A percentile compares a stretch with the other conserved stretches of the same genome.
These are phyloP conservation scores for Todiramphus saurophagus DNA, from an alignment of 2,113 vertebrate species.

Conservation along the genomic window DNA sequence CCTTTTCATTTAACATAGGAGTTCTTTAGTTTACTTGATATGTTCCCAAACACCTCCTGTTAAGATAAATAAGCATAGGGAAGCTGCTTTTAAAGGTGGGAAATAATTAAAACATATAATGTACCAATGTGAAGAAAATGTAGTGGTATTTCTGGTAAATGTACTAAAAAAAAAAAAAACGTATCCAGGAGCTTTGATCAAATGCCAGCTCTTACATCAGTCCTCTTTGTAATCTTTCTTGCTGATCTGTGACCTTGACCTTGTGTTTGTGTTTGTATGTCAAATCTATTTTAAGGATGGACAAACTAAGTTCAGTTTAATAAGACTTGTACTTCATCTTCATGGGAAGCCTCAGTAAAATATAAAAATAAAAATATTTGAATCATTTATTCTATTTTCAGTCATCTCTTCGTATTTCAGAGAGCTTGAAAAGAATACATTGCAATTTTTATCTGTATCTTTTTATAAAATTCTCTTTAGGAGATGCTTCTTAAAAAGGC, in stretches of 20 bases:
- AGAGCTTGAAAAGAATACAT: background rate
- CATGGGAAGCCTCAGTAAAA: background rate
- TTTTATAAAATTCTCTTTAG: background rate
- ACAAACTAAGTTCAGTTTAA: slow-evolving; percentile 61
- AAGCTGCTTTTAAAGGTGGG: slow-evolving; percentile 4
- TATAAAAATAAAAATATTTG: background rate
- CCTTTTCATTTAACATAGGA: background rate
- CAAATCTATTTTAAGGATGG: slow-evolving; percentile 73
- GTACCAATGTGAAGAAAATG: slow-evolving; percentile 52
- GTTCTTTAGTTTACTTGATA: background rate
- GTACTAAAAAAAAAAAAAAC: slow-evolving; percentile 52
- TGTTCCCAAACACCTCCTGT: background rate
- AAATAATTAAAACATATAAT: slow-evolving; percentile 42
- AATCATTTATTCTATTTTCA: background rate
- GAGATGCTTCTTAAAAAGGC: background rate
- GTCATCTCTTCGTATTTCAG: background rate
- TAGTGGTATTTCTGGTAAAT: slow-evolving; percentile 66
- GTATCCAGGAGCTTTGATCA: slow-evolving; percentile 83
- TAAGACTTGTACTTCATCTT: slow-evolving; percentile 51
- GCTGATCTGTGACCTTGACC: slow-evolving; percentile 91
- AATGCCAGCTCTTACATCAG: slow-evolving; percentile 92
- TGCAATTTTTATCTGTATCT: background rate
- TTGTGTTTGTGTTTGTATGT: slow-evolving; percentile 78
- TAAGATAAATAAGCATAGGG: background rate
- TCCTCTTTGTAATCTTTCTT: slow-evolving; percentile 76